Evolutionary conservation across 2,797 vertebrate genomes (phyloP), one percentile per base, ranked within the genome.

Genomic region (Aplochiton taeniatus): DNA sequence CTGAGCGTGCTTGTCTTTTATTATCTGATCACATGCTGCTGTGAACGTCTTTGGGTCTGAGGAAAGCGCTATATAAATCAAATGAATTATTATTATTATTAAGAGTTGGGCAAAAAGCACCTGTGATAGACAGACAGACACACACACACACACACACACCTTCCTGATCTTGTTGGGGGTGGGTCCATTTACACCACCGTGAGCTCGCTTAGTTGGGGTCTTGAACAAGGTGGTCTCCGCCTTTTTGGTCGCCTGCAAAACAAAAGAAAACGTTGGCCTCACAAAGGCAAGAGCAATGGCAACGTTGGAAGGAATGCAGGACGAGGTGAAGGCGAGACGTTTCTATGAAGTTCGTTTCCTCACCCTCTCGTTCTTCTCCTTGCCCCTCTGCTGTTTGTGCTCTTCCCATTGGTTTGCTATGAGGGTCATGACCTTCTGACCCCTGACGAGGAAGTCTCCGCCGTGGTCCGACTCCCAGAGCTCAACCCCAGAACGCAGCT

Each of bases 321-420:
- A 8, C 10, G 16, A n/a, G 11, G 9, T 46, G 20, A 9, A 48
- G 31, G 31, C 31, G 31, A 31, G 16, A 54, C 52, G 19, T 19
- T 1, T 16, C 52, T 54, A 54, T 17, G 14, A 17, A 1, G 52
- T 44, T 31, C 41, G 8, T 8, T 1, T 44, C 83, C 85, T 80
- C 56, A 89, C 88, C 3, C 76, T 68, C 63, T 88, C 88, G 42
- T 73, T 83, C 52, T 83, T 88, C 55, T 84, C 83, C 47, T 84
- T 87, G 53, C 81, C 87, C 70, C 87, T 88, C 65, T 80, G 85
- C 31, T 77, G 50, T 18, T 71, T 83, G 63, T 85, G 68, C 16
- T 84, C 80, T 65, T 89, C 83, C 81, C 88, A 84, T 51, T 86
- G 88, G 49, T 18, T 74, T 13, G 79, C 65, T 18, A 90, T 77